phyloP scores from a whole-genome alignment of 2,797 vertebrate genomes.

The Sebastes minor region DNA sequence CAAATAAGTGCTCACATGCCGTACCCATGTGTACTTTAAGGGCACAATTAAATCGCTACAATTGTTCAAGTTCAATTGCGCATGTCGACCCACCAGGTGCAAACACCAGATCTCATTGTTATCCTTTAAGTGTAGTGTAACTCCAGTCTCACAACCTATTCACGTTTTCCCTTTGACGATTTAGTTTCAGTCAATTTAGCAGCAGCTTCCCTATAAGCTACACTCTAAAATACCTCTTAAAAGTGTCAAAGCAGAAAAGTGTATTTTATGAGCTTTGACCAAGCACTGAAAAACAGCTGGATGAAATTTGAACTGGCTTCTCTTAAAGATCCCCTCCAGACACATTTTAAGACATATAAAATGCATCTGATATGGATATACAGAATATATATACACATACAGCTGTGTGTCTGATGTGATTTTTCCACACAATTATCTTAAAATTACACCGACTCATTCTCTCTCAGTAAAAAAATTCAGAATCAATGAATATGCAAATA shows the following conservation, averaged over 20 bases:
- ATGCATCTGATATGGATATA: not conserved
- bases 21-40: not conserved
- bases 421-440: not conserved
- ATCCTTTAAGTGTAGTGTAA: not conserved
- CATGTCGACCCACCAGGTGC: not conserved
- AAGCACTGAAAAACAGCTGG: not conserved
- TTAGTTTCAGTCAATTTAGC: not conserved
- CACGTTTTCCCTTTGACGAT: not conserved
- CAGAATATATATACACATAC: not conserved
- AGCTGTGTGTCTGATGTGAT: not conserved
- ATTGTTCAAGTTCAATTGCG: not conserved
- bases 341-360: not conserved
- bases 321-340: not conserved
- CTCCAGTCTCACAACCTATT: not conserved
- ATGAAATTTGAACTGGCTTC: not conserved
- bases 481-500: not conserved
- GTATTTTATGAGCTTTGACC: not conserved
- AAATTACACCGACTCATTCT: not conserved
- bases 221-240: not conserved
- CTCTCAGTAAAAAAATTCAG: not conserved
- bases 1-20: not conserved
- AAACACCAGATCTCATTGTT: not conserved
- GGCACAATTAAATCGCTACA: not conserved
- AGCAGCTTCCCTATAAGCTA: not conserved
- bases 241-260: not conserved